Evolutionary conservation across 2,797 vertebrate species (phyloP), one percentile per base, ranked within the genome.

Genomic region (Parauchenoglanis punctatus): DNA sequence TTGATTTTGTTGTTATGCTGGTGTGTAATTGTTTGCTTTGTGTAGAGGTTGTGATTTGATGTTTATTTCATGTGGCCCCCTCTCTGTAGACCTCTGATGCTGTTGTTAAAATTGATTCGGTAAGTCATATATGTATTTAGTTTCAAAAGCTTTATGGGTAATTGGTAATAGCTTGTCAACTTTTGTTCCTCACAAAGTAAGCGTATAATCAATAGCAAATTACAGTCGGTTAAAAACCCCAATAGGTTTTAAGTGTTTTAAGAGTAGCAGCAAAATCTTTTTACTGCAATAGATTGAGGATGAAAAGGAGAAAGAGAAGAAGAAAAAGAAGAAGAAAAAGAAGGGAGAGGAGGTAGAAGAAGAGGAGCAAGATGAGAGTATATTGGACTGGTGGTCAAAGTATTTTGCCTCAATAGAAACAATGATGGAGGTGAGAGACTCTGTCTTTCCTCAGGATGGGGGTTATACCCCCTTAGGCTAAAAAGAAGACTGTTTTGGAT

Each of bases 351-450:
- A 96, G 20, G 92, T 87, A 0, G 98, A 99, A 78, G 98, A 99
- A 1, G 98, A 98, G 7, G 98, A 99, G 92, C 94, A 95, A 0
- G 97, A 99, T 0, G 98, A 99, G 92, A 97, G 97, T 90, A 96
- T 97, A 95, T 92, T 99, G 93, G 99, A 99, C 92, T 99, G 99
- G 99, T 99, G 99, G 99, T 99, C 99, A 88, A 99, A 99, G 91
- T 99, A 99, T 90, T 99, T 99, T 20, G 96, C 97, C 54, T 99
- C 99, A 61, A 98, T 99, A 0, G 99, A 99, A 89, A 99, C 98
- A 0, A 95, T 99, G 91, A 98, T 98, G 93, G 98, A 98, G 97
- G 99, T 99, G 92, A 89, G 92, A 65, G 3, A 2, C 8, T 86
- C 31, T 49, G 10, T 13, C 12, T 46, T n/a, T 81, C 11, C 46